phyloP scores from a whole-genome alignment of 2,113 vertebrate species.

The Turnix velox region DNA sequence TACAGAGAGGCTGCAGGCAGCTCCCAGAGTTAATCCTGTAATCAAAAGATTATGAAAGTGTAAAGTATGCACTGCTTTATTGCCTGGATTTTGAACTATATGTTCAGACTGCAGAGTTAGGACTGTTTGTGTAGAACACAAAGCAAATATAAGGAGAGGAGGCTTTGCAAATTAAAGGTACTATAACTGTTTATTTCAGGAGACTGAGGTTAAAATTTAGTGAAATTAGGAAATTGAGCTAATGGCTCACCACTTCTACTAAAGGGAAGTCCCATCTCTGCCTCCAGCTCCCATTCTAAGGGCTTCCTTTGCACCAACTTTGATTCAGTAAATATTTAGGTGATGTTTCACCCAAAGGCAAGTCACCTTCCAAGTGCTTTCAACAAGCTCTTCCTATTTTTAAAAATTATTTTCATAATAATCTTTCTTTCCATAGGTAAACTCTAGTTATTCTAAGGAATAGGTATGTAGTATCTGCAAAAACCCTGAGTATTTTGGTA shows the following conservation, averaged over 20 bases:
- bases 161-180: background rate
- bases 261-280: background rate
- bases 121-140: background rate
- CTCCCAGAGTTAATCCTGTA: slow-evolving; percentile 76
- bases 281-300: background rate
- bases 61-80: background rate
- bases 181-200: background rate
- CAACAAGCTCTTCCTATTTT: background rate
- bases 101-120: background rate
- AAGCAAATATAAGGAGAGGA: background rate
- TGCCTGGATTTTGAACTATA: background rate
- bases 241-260: background rate
- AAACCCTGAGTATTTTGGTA: background rate
- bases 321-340: background rate
- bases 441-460: background rate
- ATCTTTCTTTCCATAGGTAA: background rate
- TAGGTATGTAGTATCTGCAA: background rate
- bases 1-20: slow-evolving; percentile 75
- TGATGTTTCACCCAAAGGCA: background rate
- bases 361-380: background rate
- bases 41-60: background rate
- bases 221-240: background rate
- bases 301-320: background rate
- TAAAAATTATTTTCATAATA: background rate
- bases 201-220: background rate